A percentile compares a stretch with the other conserved stretches of the same genome.
phyloP scores from a whole-genome alignment of 2,113 vertebrate species.

The Poeciliopsis retropinna region DNA sequence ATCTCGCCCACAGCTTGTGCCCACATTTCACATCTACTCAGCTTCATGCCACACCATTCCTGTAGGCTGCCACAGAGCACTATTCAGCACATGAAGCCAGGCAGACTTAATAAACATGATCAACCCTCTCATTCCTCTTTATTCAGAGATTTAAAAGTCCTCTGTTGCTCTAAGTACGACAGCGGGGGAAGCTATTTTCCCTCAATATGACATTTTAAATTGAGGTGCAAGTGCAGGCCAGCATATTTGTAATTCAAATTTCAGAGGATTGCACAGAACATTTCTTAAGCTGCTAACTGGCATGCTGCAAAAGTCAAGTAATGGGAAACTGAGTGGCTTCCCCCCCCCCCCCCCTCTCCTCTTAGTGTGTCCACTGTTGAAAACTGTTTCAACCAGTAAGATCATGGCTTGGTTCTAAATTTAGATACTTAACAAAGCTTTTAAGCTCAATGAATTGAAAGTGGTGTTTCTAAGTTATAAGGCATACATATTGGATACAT shows the following conservation, averaged over 20 bases:
- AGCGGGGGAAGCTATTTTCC: slow-evolving; percentile 36
- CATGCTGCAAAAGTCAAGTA: slow-evolving; percentile 33
- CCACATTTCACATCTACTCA: slow-evolving; percentile 78
- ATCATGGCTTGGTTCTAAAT: slow-evolving; percentile 1
- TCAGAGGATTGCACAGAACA: slow-evolving; percentile 25
- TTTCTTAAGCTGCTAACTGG: slow-evolving; percentile 37
- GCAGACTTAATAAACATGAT: slow-evolving; percentile 72
- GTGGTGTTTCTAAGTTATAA: neutral
- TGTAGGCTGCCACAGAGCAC: slow-evolving; percentile 55
- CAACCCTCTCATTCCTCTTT: slow-evolving; percentile 61
- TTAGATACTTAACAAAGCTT: neutral
- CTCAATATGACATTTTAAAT: slow-evolving; percentile 53
- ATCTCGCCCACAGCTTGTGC: slow-evolving; percentile 77
- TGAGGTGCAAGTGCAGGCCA: slow-evolving; percentile 48
- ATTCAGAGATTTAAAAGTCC: slow-evolving; percentile 64
- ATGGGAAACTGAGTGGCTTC: slow-evolving; percentile 32
- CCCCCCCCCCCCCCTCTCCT: slow-evolving; percentile 11
- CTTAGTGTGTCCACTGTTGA: slow-evolving; percentile 1
- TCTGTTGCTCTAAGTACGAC: slow-evolving; percentile 46
- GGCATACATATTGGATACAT: neutral
- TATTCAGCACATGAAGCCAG: slow-evolving; percentile 57
- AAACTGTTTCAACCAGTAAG: neutral
- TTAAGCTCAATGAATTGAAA: neutral
- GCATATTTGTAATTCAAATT: slow-evolving; percentile 60
- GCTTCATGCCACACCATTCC: slow-evolving; percentile 62